Percentiles rank a stretch among this genome's conserved stretches.
phyloP scores from a whole-genome alignment of 2,797 vertebrate species.

The Botia kubotai region DNA sequence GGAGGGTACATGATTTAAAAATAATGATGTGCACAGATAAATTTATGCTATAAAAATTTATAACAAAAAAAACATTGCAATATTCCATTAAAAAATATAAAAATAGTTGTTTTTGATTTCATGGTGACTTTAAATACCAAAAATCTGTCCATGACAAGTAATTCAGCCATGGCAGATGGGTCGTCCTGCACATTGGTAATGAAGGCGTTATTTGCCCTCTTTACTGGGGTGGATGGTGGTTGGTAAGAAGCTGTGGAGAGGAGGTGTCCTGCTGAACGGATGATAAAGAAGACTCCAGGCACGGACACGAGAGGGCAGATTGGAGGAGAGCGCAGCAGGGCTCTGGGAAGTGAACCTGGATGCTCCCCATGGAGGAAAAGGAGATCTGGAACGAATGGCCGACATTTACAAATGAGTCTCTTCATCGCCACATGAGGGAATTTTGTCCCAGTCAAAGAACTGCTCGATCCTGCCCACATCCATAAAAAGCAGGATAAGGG shows the following conservation, averaged over 20 bases:
- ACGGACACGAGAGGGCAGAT: constrained; percentile 73
- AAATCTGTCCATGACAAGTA: not conserved
- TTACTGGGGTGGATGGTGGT: constrained; percentile 67
- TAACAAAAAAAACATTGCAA: no score
- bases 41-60: no score
- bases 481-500: constrained; percentile 44
- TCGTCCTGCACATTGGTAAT: not conserved
- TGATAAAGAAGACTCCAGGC: constrained; percentile 74
- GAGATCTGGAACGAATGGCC: constrained; percentile 46
- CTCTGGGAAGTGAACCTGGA: constrained; percentile 72
- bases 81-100: no score
- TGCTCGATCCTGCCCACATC: constrained; percentile 43
- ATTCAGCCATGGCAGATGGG: constrained; percentile 7
- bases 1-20: no score
- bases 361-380: constrained; percentile 63
- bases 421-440: constrained; percentile 56
- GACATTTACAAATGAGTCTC: constrained; percentile 63
- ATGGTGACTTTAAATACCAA: not conserved
- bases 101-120: no score
- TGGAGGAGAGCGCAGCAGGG: constrained; percentile 66
- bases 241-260: constrained; percentile 26
- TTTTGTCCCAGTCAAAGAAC: constrained; percentile 56
- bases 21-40: no score
- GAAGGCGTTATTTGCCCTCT: constrained; percentile 64
- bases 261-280: constrained; percentile 71